Conservation (phyloP, 2,888 invertebrate species). For the Papilio demoleus region DNA sequence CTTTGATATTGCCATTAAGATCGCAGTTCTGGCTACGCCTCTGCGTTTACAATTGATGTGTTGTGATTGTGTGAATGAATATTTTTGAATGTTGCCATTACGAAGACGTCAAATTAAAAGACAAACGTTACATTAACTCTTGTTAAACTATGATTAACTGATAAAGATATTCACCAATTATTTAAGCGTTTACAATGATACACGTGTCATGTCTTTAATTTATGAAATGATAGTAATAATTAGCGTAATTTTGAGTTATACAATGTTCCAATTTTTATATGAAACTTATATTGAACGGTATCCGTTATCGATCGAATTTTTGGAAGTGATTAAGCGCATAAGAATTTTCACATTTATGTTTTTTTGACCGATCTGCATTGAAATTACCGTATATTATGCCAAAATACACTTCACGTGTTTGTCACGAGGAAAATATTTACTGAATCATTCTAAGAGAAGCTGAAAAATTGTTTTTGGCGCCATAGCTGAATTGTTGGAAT, state of each 20-base stretch:
- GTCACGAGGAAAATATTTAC: conserved; percentile 71
- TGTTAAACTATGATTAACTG: not conserved
- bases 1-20: conserved; percentile 12
- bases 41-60: not conserved
- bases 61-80: conserved; percentile 21
- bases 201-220: not conserved
- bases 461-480: conserved; percentile 65
- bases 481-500: conserved; percentile 70
- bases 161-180: too few relatives aligned
- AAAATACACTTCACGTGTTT: conserved; percentile 48
- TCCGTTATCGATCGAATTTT: too few relatives aligned
- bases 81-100: conserved; percentile 6
- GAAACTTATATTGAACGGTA: not conserved
- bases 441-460: conserved; percentile 70
- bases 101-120: conserved; percentile 2
- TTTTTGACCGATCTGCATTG: conserved; percentile 19
- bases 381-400: conserved; percentile 39
- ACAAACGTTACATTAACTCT: not conserved
- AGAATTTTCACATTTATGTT: conserved; percentile 31
- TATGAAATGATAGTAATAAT: not conserved
- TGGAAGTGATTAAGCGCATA: not conserved
- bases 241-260: not conserved
- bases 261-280: not conserved
- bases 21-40: not conserved
- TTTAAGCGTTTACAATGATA: too few relatives aligned